Percentiles rank a stretch among this genome's conserved stretches.
phyloP scores from a whole-genome alignment of 35 echinoderm and acorn worm genomes.

The Ophioderma brevispina region DNA sequence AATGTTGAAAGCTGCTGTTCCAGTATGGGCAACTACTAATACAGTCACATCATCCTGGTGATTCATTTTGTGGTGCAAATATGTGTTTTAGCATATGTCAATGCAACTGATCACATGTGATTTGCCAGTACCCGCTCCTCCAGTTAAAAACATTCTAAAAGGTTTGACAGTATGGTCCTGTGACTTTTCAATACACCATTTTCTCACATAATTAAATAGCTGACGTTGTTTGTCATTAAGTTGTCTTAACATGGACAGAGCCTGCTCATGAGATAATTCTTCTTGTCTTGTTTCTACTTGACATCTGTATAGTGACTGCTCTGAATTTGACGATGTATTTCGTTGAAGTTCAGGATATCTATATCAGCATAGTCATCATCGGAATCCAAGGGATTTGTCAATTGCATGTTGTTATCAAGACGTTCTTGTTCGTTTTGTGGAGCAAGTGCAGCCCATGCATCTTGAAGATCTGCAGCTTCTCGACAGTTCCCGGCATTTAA shows the following conservation, averaged over 20 bases:
- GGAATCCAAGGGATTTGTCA: neutral
- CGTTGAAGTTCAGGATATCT: constrained; percentile 39
- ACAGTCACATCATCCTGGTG: constrained; percentile 1
- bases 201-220: constrained; percentile 45
- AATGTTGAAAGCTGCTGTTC: constrained; percentile 49
- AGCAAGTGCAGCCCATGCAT: constrained; percentile 59
- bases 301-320: neutral
- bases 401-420: neutral
- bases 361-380: constrained; percentile 42
- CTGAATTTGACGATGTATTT: neutral
- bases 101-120: constrained; percentile 30
- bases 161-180: constrained; percentile 27
- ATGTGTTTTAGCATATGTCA: neutral
- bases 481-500: neutral
- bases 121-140: constrained; percentile 63
- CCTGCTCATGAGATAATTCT: neutral
- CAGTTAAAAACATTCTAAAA: constrained; percentile 55
- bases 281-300: neutral
- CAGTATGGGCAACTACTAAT: constrained; percentile 32
- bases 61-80: neutral
- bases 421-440: constrained; percentile 58
- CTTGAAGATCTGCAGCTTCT: constrained; percentile 41
- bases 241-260: constrained; percentile 4
- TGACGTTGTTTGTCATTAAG: constrained; percentile 56
- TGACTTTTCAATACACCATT: constrained; percentile 55